Conservation (phyloP, 2,888 invertebrate genomes). For the Tineola bisselliella region DNA sequence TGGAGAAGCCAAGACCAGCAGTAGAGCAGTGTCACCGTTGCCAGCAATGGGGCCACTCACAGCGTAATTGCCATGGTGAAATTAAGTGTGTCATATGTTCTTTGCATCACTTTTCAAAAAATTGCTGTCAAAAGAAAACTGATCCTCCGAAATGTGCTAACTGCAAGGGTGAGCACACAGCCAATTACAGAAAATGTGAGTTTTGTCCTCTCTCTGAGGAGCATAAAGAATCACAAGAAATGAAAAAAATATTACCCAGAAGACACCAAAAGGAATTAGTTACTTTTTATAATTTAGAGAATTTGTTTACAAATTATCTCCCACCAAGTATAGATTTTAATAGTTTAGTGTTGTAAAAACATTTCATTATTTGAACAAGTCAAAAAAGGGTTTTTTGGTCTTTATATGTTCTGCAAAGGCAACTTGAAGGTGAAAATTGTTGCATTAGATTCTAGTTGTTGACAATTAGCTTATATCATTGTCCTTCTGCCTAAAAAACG, state of each 20-base stretch:
- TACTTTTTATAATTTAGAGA: slow-evolving; percentile 14
- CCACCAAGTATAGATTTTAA: too few relatives aligned
- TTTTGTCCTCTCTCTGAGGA: slow-evolving; percentile 24
- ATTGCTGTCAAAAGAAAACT: slow-evolving; percentile 27
- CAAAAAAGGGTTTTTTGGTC: too few relatives aligned
- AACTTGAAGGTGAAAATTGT: too few relatives aligned
- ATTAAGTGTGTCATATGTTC: slow-evolving; percentile 48
- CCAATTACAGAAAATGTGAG: slow-evolving; percentile 34
- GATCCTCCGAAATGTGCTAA: slow-evolving; percentile 41
- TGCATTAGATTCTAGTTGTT: too few relatives aligned
- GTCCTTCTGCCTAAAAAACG: too few relatives aligned
- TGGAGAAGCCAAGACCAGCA: slow-evolving; percentile 36
- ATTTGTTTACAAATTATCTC: too few relatives aligned
- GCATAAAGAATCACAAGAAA: slow-evolving; percentile 19
- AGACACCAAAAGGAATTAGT: slow-evolving; percentile 1
- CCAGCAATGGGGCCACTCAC: slow-evolving; percentile 50
- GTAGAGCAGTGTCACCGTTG: slow-evolving; percentile 45
- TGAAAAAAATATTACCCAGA: slow-evolving; percentile 11
- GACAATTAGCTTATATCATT: too few relatives aligned
- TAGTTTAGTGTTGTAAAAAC: too few relatives aligned
- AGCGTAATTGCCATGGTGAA: slow-evolving; percentile 38
- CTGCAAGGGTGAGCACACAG: slow-evolving; percentile 36
- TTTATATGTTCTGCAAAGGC: too few relatives aligned
- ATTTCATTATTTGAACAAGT: too few relatives aligned
- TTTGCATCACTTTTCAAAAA: slow-evolving; percentile 35